These are phyloP conservation scores for Dioctria linearis DNA, from an alignment of 2,888 invertebrate genomes.

Conservation along the genomic window DNA sequence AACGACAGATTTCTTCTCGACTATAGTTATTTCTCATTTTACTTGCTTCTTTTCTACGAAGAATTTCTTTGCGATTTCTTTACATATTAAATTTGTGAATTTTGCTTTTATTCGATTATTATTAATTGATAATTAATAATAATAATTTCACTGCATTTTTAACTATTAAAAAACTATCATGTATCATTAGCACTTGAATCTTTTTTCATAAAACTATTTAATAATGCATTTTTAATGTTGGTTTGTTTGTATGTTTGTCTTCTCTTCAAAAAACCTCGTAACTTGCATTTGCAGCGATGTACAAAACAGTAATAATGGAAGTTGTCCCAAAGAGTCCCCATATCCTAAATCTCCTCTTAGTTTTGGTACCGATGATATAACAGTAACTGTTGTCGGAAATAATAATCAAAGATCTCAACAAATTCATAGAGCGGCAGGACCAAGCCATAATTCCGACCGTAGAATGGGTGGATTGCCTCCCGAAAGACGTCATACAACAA, in stretches of 20 bases:
- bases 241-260: conserved; percentile 52
- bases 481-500: conserved; percentile 61
- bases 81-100: too few species aligned
- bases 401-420: conserved; percentile 64
- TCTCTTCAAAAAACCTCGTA: conserved; percentile 55
- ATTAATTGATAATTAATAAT: too few species aligned
- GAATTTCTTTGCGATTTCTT: too few species aligned
- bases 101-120: too few species aligned
- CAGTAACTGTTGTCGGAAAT: conserved; percentile 56
- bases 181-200: neutral
- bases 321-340: conserved; percentile 64
- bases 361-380: conserved; percentile 58
- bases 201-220: conserved; percentile 1
- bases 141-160: too few species aligned
- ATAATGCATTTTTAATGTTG: conserved; percentile 45
- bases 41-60: too few species aligned
- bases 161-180: neutral
- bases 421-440: conserved; percentile 63
- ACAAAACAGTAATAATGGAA: conserved; percentile 71
- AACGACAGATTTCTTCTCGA: too few species aligned
- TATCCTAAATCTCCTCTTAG: conserved; percentile 59
- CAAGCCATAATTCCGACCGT: conserved; percentile 61
- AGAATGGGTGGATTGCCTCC: conserved; percentile 55
- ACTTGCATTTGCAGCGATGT: conserved; percentile 67
- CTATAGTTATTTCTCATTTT: too few species aligned